These are phyloP conservation scores for Nomada flava DNA, from an alignment of 2,888 invertebrate genomes.

Conservation along the genomic window DNA sequence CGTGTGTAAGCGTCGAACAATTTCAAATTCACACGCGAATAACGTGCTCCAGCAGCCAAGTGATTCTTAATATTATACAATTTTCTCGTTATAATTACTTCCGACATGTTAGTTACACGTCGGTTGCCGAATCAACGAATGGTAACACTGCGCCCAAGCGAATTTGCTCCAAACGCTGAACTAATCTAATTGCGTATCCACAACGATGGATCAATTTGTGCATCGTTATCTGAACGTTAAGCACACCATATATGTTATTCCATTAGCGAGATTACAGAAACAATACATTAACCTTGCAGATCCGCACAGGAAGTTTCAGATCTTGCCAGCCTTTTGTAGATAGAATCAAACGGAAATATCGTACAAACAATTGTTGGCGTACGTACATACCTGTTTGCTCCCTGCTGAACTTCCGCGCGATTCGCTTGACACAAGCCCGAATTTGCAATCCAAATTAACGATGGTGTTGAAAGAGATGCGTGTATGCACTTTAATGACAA, in stretches of 20 bases:
- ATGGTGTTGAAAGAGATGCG: slow-evolving; percentile 55
- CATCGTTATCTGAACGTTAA: no score
- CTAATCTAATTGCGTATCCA: slow-evolving; percentile 9
- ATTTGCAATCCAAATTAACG: slow-evolving; percentile 74
- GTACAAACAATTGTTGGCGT: slow-evolving; percentile 44
- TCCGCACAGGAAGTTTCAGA: slow-evolving; percentile 29
- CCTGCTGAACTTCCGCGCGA: slow-evolving; percentile 43
- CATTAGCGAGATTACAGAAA: background rate
- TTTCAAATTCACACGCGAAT: slow-evolving; percentile 16
- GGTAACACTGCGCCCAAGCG: slow-evolving; percentile 6
- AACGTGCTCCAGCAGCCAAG: slow-evolving; percentile 7
- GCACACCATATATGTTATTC: background rate
- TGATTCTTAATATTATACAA: slow-evolving; percentile 41
- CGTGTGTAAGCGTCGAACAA: slow-evolving; percentile 9
- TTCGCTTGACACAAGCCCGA: slow-evolving; percentile 27
- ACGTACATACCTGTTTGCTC: slow-evolving; percentile 29
- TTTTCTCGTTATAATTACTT: slow-evolving; percentile 51
- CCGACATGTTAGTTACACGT: slow-evolving; percentile 51
- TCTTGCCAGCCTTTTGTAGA: slow-evolving; percentile 34
- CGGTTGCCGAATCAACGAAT: slow-evolving; percentile 33
- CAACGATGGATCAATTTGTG: background rate
- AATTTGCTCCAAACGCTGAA: slow-evolving; percentile 22
- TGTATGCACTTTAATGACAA: background rate
- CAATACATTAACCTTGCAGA: background rate
- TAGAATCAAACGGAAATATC: slow-evolving; percentile 53